These are phyloP conservation scores for Gymnogyps californianus DNA, from an alignment of 2,113 vertebrate genomes.

Conservation along the genomic window DNA sequence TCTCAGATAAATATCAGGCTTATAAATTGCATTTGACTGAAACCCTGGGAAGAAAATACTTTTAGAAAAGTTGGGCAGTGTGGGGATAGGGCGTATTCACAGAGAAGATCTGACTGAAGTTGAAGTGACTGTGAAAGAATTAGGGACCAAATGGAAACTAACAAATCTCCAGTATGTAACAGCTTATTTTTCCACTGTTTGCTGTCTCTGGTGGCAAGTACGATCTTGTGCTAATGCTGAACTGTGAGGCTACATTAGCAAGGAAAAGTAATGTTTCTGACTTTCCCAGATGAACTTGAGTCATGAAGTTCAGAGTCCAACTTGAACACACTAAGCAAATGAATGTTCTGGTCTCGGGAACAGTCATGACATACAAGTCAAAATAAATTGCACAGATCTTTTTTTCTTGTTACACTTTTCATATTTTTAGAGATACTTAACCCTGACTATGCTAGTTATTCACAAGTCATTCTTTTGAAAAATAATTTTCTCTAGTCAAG, in stretches of 20 bases:
- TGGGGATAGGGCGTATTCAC: not conserved
- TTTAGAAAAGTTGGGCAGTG: not conserved
- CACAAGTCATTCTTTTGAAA: not conserved
- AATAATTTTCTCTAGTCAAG: not conserved
- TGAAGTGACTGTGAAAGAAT: not conserved
- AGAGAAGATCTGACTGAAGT: not conserved
- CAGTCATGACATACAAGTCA: not conserved
- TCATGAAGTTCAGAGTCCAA: not conserved
- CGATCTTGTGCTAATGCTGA: not conserved
- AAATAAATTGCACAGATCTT: not conserved
- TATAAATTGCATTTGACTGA: not conserved
- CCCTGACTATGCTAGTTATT: not conserved
- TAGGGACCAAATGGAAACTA: not conserved
- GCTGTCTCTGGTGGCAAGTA: not conserved
- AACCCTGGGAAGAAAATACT: not conserved
- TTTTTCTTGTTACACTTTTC: not conserved
- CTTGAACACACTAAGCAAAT: not conserved
- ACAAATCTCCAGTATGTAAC: not conserved
- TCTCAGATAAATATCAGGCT: not conserved
- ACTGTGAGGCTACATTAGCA: not conserved
- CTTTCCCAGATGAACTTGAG: not conserved
- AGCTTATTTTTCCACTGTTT: not conserved
- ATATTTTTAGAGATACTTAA: not conserved
- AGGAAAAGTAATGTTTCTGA: not conserved
- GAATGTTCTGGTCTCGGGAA: not conserved